phyloP scores from a whole-genome alignment of 2,797 vertebrate species.

The Catamblyrhynchus diadema region DNA sequence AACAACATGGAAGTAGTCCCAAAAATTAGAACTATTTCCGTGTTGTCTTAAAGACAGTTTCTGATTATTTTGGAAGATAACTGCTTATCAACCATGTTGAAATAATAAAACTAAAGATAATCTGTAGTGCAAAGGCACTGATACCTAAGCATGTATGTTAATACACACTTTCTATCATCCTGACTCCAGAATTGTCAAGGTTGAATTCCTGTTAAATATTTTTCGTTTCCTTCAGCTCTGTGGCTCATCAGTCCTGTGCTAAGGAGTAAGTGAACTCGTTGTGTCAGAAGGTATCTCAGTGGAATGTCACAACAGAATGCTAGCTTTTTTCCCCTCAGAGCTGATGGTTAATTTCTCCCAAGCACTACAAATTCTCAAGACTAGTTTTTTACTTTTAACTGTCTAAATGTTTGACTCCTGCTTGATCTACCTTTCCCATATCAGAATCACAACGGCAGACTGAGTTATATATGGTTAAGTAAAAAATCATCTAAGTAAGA shows the following conservation, averaged over 20 bases:
- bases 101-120: background rate
- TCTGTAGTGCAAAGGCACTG: background rate
- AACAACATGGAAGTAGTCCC: background rate
- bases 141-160: background rate
- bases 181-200: background rate
- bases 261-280: background rate
- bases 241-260: background rate
- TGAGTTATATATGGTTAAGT: rapidly evolving
- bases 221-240: background rate
- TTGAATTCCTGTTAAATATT: background rate
- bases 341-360: background rate
- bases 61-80: background rate
- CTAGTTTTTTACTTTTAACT: background rate
- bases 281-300: background rate
- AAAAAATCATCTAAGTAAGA: background rate
- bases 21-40: background rate
- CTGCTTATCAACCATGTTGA: background rate
- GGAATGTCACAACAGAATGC: background rate
- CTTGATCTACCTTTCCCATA: background rate
- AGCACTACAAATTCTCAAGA: background rate
- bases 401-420: background rate
- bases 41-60: background rate
- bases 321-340: background rate
- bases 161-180: background rate
- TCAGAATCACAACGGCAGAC: background rate